Evolutionary conservation across 2,888 invertebrate genomes (phyloP).

Genomic region (Eupelmus urozonus): DNA sequence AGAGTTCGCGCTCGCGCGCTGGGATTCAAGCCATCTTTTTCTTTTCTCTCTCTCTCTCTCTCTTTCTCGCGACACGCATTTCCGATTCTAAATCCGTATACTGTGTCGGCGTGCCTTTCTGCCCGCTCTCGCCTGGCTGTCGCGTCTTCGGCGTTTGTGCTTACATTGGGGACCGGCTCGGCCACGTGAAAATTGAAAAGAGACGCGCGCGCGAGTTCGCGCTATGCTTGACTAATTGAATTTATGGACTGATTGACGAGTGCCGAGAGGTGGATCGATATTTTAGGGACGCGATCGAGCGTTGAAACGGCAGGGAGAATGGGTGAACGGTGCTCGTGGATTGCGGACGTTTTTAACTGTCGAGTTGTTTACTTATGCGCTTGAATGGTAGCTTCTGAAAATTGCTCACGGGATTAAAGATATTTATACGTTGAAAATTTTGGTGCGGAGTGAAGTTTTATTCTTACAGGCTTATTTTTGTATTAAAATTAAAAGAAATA

Average conservation of each 20-base stretch:
- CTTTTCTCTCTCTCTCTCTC: conserved; percentile 33
- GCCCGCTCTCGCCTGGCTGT: conserved; percentile 49
- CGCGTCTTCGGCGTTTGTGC: neutral
- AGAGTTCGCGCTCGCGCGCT: conserved; percentile 63
- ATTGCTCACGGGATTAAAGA: too few species aligned
- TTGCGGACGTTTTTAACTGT: too few species aligned
- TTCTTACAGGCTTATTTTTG: too few species aligned
- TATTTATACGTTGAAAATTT: too few species aligned
- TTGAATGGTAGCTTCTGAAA: too few species aligned
- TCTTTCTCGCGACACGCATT: conserved; percentile 70
- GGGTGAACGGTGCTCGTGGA: too few species aligned
- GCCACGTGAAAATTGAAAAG: conserved; percentile 35
- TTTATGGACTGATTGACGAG: conserved; percentile 12
- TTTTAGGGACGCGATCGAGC: neutral
- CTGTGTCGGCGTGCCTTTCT: conserved; percentile 61
- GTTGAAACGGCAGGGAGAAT: too few species aligned
- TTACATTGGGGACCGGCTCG: neutral
- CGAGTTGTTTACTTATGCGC: too few species aligned
- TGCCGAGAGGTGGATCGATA: neutral
- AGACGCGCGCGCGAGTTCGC: neutral
- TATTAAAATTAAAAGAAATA: too few species aligned
- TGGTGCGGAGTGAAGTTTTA: too few species aligned
- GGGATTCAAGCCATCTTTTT: conserved; percentile 70
- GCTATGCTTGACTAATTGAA: conserved; percentile 16
- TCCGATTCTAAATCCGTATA: conserved; percentile 74